A percentile compares a stretch with the other conserved stretches of the same genome.
phyloP scores from a whole-genome alignment of 2,797 vertebrate species.

The Trichosurus vulpecula region DNA sequence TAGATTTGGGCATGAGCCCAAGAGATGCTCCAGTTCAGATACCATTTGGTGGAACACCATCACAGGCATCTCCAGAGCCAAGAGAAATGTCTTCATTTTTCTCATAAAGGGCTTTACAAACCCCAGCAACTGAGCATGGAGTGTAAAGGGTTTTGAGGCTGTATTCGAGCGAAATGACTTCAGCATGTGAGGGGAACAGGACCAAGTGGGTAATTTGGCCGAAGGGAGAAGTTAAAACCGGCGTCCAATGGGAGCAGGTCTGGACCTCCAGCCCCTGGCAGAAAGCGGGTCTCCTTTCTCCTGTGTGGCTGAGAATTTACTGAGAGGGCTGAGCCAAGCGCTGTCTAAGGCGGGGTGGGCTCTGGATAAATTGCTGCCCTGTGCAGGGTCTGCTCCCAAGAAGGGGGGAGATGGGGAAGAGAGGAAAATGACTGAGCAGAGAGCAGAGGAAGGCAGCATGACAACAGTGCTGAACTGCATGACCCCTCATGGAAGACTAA shows the following conservation, averaged over 20 bases:
- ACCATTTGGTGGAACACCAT: neutral
- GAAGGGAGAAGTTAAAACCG: neutral
- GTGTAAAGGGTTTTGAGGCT: slow-evolving; percentile 14
- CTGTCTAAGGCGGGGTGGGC: neutral
- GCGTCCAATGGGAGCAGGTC: neutral
- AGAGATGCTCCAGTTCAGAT: slow-evolving; percentile 21
- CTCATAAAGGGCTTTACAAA: slow-evolving; percentile 44
- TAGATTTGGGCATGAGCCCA: neutral
- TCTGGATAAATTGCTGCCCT: neutral
- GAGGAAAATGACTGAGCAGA: neutral
- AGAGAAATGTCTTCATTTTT: slow-evolving; percentile 8
- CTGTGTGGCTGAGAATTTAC: neutral
- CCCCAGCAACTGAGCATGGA: slow-evolving; percentile 31
- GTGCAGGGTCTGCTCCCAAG: neutral
- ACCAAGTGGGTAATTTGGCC: neutral
- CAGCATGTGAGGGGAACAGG: slow-evolving; percentile 35
- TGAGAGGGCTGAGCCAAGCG: neutral
- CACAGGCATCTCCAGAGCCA: neutral
- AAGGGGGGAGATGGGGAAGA: neutral
- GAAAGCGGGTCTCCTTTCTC: neutral
- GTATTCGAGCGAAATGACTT: slow-evolving; percentile 29
- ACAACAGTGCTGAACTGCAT: neutral
- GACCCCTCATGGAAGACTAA: neutral
- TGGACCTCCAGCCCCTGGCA: neutral
- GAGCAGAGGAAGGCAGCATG: neutral